These are phyloP conservation scores for Siniperca undulata DNA, from an alignment of 2,797 vertebrate species.

Conservation along the genomic window DNA sequence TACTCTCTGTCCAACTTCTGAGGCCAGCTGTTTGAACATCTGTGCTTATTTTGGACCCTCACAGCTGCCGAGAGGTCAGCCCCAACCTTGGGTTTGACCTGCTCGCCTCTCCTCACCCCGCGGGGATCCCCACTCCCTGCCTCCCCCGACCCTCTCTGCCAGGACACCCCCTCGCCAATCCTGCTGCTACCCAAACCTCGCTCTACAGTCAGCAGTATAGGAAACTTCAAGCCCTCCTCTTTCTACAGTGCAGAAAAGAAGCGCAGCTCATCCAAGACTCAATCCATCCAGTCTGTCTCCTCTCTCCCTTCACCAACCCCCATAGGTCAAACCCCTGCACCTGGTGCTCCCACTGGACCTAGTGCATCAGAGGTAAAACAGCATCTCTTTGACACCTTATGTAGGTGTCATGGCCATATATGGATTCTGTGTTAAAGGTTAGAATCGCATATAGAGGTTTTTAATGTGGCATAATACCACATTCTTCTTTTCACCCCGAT, in stretches of 20 bases:
- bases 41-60: conserved; percentile 76
- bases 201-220: conserved; percentile 60
- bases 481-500: neutral
- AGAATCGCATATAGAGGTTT: conserved; percentile 9
- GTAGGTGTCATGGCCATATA: neutral
- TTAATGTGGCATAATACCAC: neutral
- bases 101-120: conserved; percentile 73
- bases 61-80: conserved; percentile 85
- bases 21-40: conserved; percentile 81
- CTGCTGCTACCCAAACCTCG: conserved; percentile 71
- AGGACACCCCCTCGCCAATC: conserved; percentile 65
- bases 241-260: conserved; percentile 61
- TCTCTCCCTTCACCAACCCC: conserved; percentile 33
- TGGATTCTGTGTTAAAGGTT: conserved; percentile 12
- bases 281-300: conserved; percentile 30
- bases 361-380: conserved; percentile 69
- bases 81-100: conserved; percentile 67
- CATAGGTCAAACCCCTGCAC: conserved; percentile 31
- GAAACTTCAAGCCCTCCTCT: conserved; percentile 51
- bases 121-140: conserved; percentile 72
- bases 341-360: conserved; percentile 6
- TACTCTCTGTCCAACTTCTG: conserved; percentile 51
- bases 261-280: conserved; percentile 33
- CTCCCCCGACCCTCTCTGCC: conserved; percentile 58
- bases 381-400: conserved; percentile 7